Evolutionary conservation across 2,113 vertebrate genomes (phyloP).

Genomic region (Rallus limicola): DNA sequence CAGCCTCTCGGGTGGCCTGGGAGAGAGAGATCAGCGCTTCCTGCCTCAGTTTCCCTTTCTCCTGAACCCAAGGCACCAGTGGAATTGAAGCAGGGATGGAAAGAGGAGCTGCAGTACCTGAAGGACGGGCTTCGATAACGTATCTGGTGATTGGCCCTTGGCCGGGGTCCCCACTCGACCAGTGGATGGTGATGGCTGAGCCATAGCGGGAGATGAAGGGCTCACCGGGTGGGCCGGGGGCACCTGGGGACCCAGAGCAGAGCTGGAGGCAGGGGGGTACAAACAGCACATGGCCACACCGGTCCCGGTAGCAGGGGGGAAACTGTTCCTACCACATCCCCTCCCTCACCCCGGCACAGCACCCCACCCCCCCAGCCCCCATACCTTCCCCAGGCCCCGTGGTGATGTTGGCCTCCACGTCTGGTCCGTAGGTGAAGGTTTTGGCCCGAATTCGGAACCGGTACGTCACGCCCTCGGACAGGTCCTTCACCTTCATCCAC

Average conservation of each 20-base stretch:
- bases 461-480: constrained; percentile 90
- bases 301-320: rapidly evolving
- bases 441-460: constrained; percentile 91
- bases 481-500: constrained; percentile 96
- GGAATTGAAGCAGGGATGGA: rapidly evolving
- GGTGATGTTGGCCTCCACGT: constrained; percentile 95
- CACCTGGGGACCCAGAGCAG: constrained; percentile 76
- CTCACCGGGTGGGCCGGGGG: constrained; percentile 91
- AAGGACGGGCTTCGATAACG: constrained; percentile 94
- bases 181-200: constrained; percentile 93
- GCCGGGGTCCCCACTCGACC: constrained; percentile 92
- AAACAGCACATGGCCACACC: background rate
- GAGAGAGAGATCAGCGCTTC: background rate
- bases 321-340: background rate
- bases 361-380: rapidly evolving
- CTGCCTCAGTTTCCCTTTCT: background rate
- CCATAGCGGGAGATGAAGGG: constrained; percentile 93
- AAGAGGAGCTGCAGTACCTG: constrained; percentile 78
- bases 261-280: background rate
- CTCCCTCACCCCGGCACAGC: rapidly evolving
- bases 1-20: background rate
- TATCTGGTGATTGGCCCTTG: constrained; percentile 93
- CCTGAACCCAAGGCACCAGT: background rate
- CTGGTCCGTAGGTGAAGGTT: constrained; percentile 93
- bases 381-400: constrained; percentile 95